Evolutionary conservation across 2,797 vertebrate species (phyloP), one percentile per base, ranked within the genome.

Genomic region (Streptopelia turtur): DNA sequence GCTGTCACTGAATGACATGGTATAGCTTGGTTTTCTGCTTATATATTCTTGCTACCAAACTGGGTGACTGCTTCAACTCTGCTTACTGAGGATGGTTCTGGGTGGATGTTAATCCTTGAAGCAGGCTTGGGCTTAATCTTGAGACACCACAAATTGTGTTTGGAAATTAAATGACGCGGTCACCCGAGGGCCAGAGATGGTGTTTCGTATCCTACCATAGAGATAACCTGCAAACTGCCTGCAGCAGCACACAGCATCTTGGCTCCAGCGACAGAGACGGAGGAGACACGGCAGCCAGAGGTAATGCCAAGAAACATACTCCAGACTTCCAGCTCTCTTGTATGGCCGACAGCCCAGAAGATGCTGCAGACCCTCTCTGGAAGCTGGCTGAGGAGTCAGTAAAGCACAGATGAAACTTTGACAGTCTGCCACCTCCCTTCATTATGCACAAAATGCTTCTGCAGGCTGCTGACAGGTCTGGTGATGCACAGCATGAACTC

Each of bases 381-480:
- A 93, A 86, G 89, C 93, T 92, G 93, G 71, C 78, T 90, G 83
- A 39, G 55, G 71, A 93, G 72, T 31, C 53, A 37, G 60, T 43
- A 92, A 91, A 81, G 86, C 83, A 81, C 63, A 94, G 78, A 75
- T 60, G 61, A 93, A 93, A 83, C 33, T 86, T 13, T 91, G 83
- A 89, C 87, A 77, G 91, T 91, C 94, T 96, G 89, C 74, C 94
- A 93, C 80, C 64, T 92, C 76, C 68, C 64, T 82, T 77, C 69
- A 22, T 13, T 76, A 71, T 55, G 61, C 33, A 0, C 69, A 77
- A 28, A 83, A 65, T 9, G 65, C 68, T 94, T 56, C 85, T 11
- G 57, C 5, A 2, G 80, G 61, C 55, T 86, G 83, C 75, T 69
- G 93, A 84, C 83, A 79, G 87, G 61, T 31, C 65, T 87, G 76